These are phyloP conservation scores for Mythimna pallens DNA, from an alignment of 2,888 invertebrate species.

Conservation along the genomic window DNA sequence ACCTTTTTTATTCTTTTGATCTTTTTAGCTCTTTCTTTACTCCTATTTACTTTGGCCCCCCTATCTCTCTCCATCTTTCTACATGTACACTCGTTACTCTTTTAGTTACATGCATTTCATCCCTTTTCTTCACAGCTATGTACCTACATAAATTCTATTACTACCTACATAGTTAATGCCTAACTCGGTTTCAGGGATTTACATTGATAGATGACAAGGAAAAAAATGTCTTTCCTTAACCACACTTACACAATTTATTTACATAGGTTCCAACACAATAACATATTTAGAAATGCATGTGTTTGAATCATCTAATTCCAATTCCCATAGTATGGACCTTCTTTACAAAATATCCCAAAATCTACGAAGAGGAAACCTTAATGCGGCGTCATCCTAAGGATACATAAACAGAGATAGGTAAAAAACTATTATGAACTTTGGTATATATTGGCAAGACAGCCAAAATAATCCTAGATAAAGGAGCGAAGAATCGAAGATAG, in stretches of 20 bases:
- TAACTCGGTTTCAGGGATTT: conserved; percentile 19
- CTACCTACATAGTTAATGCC: background rate
- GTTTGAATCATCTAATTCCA: background rate
- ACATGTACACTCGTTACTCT: too few relatives aligned
- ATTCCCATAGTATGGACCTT: background rate
- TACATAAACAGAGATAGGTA: too few relatives aligned
- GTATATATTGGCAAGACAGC: background rate
- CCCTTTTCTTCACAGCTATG: too few relatives aligned
- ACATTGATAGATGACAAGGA: background rate
- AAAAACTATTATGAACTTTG: too few relatives aligned
- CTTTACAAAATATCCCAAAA: background rate
- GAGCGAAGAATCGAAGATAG: background rate
- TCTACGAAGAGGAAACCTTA: background rate
- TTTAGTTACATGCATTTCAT: too few relatives aligned
- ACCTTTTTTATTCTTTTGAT: too few relatives aligned
- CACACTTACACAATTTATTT: conserved; percentile 1
- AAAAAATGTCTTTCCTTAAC: conserved; percentile 25
- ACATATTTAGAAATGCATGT: background rate
- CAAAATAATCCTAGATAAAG: background rate
- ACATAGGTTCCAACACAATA: background rate
- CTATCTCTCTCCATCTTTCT: too few relatives aligned
- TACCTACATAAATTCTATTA: background rate
- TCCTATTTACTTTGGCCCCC: too few relatives aligned
- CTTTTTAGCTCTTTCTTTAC: too few relatives aligned
- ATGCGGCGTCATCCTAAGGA: too few relatives aligned